These are phyloP conservation scores for Simalia tracyae DNA, from an alignment of 2,797 vertebrate species.

Conservation along the genomic window DNA sequence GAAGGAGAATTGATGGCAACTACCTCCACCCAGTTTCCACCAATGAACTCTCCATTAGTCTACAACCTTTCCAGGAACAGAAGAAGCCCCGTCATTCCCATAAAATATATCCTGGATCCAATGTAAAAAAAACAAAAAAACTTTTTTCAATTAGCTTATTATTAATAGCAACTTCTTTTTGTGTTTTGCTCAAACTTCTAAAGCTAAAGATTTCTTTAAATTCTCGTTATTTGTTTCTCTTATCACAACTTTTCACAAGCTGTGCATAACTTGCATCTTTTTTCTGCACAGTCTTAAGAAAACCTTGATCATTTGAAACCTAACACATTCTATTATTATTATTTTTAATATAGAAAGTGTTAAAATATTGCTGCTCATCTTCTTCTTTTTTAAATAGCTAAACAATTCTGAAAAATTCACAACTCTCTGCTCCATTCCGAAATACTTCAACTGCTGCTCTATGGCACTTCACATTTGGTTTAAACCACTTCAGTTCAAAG, in stretches of 20 bases:
- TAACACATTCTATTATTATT: conserved; percentile 12
- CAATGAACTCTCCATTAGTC: background rate
- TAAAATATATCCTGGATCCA: background rate
- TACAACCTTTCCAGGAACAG: background rate
- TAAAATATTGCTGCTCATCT: background rate
- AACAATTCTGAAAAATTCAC: conserved; percentile 58
- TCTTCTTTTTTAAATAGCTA: conserved; percentile 18
- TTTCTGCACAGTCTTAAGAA: background rate
- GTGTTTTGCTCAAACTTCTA: background rate
- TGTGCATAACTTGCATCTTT: background rate
- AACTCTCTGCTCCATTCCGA: conserved; percentile 52
- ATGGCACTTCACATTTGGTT: conserved; percentile 74
- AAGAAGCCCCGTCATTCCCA: background rate
- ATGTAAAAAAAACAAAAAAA: background rate
- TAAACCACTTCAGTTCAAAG: conserved; percentile 78
- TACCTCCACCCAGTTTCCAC: background rate
- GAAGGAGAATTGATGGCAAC: background rate
- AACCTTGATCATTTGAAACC: conserved; percentile 22
- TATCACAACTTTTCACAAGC: background rate
- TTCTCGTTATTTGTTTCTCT: background rate
- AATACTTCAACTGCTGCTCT: conserved; percentile 69
- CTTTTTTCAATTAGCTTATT: background rate
- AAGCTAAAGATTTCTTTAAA: background rate
- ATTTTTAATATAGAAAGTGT: conserved; percentile 4
- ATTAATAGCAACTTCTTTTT: background rate